These are phyloP conservation scores for Enteromius thamalakanensis DNA, from an alignment of 2,797 vertebrate genomes.

Conservation along the genomic window DNA sequence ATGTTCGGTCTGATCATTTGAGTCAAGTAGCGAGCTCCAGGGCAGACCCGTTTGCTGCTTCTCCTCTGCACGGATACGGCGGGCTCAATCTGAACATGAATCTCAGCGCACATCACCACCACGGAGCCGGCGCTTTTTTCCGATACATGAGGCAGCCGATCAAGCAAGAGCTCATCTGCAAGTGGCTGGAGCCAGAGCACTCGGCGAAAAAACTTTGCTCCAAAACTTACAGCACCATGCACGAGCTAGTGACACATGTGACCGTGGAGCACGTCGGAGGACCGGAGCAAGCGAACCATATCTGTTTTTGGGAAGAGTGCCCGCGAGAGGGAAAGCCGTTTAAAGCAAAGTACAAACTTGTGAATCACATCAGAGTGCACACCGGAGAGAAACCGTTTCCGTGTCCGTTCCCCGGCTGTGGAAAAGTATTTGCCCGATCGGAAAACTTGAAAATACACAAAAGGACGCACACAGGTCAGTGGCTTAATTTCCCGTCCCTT, in stretches of 20 bases:
- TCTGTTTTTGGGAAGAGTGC: slow-evolving; percentile 95
- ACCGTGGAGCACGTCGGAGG: slow-evolving; percentile 94
- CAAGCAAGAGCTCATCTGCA: slow-evolving; percentile 98
- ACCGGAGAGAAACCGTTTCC: slow-evolving; percentile 94
- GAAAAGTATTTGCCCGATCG: slow-evolving; percentile 92
- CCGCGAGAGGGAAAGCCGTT: slow-evolving; percentile 90
- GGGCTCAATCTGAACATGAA: slow-evolving; percentile 96
- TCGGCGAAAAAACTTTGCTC: slow-evolving; percentile 93
- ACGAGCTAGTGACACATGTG: slow-evolving; percentile 92
- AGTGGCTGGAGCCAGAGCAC: slow-evolving; percentile 98
- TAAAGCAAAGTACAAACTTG: slow-evolving; percentile 97
- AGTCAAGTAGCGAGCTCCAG: slow-evolving; percentile 90
- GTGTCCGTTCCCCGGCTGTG: slow-evolving; percentile 91
- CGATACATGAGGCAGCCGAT: slow-evolving; percentile 96
- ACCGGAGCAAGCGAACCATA: slow-evolving; percentile 90
- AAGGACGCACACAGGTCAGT: slow-evolving; percentile 89
- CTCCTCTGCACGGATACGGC: slow-evolving; percentile 90
- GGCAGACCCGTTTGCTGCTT: slow-evolving; percentile 90
- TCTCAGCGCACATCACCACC: slow-evolving; percentile 89
- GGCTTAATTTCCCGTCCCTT: slow-evolving; percentile 1
- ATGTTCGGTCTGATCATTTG: slow-evolving; percentile 94
- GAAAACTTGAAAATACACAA: slow-evolving; percentile 96
- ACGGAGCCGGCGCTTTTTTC: slow-evolving; percentile 96
- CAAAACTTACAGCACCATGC: slow-evolving; percentile 99
- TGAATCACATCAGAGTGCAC: slow-evolving; percentile 93